These are phyloP conservation scores for Ophion costatus DNA, from an alignment of 2,888 invertebrate genomes.

Conservation along the genomic window DNA sequence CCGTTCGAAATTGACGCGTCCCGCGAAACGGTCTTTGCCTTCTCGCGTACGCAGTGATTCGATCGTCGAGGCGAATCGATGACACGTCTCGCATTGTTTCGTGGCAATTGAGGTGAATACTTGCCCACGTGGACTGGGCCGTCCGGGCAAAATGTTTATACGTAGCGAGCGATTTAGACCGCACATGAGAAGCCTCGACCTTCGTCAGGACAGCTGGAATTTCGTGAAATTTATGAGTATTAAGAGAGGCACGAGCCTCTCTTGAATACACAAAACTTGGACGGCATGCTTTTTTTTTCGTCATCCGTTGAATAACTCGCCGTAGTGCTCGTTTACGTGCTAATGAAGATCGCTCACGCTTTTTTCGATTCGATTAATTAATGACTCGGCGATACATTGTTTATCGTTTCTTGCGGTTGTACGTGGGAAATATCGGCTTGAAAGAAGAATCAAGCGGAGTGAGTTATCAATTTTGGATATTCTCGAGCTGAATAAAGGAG, in stretches of 20 bases:
- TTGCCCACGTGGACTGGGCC: too few species aligned
- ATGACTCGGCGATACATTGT: conserved; percentile 7
- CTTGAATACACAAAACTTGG: neutral
- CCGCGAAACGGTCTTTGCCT: neutral
- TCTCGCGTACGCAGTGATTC: neutral
- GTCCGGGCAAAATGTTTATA: conserved; percentile 15
- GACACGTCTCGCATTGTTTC: neutral
- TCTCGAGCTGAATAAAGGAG: neutral
- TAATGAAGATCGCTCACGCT: neutral
- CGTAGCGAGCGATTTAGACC: neutral
- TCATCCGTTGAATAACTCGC: neutral
- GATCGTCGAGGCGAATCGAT: neutral
- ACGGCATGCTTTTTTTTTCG: neutral
- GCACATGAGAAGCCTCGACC: conserved; percentile 9
- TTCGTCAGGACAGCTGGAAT: conserved; percentile 24
- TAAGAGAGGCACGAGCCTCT: conserved; percentile 32
- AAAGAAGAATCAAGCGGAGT: neutral
- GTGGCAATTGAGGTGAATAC: neutral
- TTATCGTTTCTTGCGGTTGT: neutral
- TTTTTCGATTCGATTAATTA: conserved; percentile 18
- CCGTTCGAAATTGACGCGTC: neutral
- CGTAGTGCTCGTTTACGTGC: conserved; percentile 12
- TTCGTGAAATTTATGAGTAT: conserved; percentile 25
- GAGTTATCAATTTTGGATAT: conserved; percentile 11
- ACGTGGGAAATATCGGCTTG: too few species aligned